These are phyloP conservation scores for Heliconius hewitsoni DNA, from an alignment of 1,140 invertebrate species.

Conservation along the genomic window DNA sequence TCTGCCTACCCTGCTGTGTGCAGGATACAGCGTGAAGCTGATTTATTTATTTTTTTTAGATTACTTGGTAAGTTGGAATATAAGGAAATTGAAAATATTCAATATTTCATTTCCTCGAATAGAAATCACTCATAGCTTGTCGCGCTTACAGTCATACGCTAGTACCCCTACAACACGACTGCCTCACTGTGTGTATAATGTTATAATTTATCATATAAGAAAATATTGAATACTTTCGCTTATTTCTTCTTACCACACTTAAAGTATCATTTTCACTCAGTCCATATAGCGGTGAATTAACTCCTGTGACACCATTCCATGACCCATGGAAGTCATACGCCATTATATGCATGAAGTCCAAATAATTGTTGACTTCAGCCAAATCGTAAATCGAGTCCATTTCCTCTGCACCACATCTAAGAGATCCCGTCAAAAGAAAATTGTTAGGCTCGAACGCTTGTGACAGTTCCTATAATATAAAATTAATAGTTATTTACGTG, in stretches of 20 bases:
- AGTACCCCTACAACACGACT: too few relatives aligned
- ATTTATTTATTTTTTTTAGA: too few relatives aligned
- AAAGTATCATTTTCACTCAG: conserved; percentile 75
- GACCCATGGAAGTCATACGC: conserved; percentile 94
- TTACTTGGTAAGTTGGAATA: too few relatives aligned
- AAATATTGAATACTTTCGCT: background rate
- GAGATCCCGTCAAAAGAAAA: conserved; percentile 18
- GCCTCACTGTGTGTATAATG: too few relatives aligned
- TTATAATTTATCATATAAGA: too few relatives aligned
- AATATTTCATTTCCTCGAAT: too few relatives aligned
- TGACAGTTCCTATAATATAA: conserved; percentile 26
- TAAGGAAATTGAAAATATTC: too few relatives aligned
- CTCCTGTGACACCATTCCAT: conserved; percentile 89
- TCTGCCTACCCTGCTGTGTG: too few relatives aligned
- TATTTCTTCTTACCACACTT: conserved; percentile 82
- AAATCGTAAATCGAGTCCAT: conserved; percentile 90
- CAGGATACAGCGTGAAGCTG: too few relatives aligned
- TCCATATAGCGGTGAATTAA: conserved; percentile 86
- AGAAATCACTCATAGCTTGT: too few relatives aligned
- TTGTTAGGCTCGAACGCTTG: conserved; percentile 24
- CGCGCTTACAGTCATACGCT: too few relatives aligned
- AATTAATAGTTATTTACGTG: background rate
- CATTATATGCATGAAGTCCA: conserved; percentile 95
- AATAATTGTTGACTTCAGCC: conserved; percentile 84
- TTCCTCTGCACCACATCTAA: conserved; percentile 80